Evolutionary conservation across 2,113 vertebrate genomes (phyloP).

Genomic region (Balaenoptera acutorostrata): DNA sequence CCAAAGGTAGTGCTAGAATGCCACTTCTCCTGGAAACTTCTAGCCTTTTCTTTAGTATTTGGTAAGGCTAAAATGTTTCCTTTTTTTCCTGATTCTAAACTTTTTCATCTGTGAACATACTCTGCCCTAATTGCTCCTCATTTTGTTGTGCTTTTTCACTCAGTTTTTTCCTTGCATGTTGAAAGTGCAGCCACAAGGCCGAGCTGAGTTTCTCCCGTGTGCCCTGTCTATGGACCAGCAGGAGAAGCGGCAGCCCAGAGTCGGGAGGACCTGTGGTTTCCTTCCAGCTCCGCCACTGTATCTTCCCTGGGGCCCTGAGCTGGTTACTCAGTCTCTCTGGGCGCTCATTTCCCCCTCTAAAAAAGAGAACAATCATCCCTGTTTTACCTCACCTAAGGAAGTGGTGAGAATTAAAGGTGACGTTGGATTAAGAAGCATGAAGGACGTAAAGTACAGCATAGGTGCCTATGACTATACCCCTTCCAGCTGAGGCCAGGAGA

Average conservation of each 20-base stretch:
- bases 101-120: slow-evolving; percentile 23
- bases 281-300: accelerated
- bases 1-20: not conserved
- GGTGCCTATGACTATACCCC: not conserved
- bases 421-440: not conserved
- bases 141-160: not conserved
- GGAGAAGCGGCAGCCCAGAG: not conserved
- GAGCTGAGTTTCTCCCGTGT: not conserved
- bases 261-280: not conserved
- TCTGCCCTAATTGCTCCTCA: not conserved
- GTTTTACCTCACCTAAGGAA: not conserved
- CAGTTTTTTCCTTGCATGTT: not conserved
- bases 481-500: not conserved
- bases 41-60: slow-evolving; percentile 41
- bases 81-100: not conserved
- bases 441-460: too few species aligned
- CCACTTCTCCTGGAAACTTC: slow-evolving; percentile 42
- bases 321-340: not conserved
- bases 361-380: not conserved
- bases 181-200: not conserved
- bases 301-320: not conserved
- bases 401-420: not conserved
- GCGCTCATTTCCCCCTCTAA: not conserved
- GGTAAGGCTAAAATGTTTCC: slow-evolving; percentile 28
- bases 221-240: not conserved